Base-by-base conservation (phyloP, 2,888 invertebrate species). In the Brachyptera putata region DNA sequence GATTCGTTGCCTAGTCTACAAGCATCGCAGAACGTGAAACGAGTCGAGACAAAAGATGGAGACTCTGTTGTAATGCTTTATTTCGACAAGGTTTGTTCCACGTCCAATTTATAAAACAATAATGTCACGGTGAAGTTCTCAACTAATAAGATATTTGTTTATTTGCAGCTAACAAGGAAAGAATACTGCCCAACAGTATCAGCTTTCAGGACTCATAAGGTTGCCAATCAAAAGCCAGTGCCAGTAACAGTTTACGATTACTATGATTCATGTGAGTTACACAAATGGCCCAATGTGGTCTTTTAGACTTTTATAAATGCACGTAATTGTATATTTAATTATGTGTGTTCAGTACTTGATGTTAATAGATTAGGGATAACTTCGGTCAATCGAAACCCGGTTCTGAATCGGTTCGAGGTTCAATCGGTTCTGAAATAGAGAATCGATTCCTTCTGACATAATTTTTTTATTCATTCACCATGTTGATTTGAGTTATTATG, bases 211-310 rank as follows among this genome's bases (percentile, higher is more conserved):
- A 88, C 88, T 0, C 86, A 91, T 71, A 88, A 89, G 70, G 89
- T 93, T 11, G 91, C 92, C 2, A 83, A 88, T 56, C 92, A 94
- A 69, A 89, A 90, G 62, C 89, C 94, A 7, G 92, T 89, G 22
- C 84, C 89, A 67, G 91, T 95, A 64, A 83, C 86, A 41, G 82
- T 96, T 41, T 88, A 87, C 67, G 96, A 97, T 73, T 91, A 96
- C 68, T 96, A 95, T 69, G 94, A 96, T 73, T 89, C 88, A 64
- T 88, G 94, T 93, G 72, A 83, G 87, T 81, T 24, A 30, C 11
- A 30, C 7, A 7, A 11, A 11, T 7, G 30, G 30, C 11, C 30
- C 30, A 30, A n/a, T n/a, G n/a, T n/a, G n/a, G n/a, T n/a, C n/a
- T n/a, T n/a, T n/a, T n/a, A n/a, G n/a, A n/a, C n/a, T n/a, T n/a